These are phyloP conservation scores for Cotesia typhae DNA, from an alignment of 1,140 invertebrate genomes.

Conservation along the genomic window DNA sequence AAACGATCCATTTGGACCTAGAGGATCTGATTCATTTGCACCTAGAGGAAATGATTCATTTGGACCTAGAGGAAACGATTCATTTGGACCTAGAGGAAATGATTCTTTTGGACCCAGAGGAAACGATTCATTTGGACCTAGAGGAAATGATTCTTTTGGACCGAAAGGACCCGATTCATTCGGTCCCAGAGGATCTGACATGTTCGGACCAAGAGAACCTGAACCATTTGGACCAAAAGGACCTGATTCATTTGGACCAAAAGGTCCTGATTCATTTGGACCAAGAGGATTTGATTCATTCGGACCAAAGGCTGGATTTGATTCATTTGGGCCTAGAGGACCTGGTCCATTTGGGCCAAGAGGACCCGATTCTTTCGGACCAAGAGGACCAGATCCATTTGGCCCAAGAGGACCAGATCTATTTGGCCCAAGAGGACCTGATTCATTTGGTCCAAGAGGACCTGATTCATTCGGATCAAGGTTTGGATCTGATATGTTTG, in stretches of 20 bases:
- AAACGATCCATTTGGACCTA: conserved; percentile 32
- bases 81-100: conserved; percentile 39
- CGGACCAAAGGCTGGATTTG: neutral
- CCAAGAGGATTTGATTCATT: neutral
- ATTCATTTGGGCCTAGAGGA: neutral
- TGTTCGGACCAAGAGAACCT: conserved; percentile 43
- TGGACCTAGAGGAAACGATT: conserved; percentile 8
- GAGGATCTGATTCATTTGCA: neutral
- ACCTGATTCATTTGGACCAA: neutral
- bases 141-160: conserved; percentile 36
- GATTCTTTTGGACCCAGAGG: conserved; percentile 30
- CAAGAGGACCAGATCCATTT: neutral
- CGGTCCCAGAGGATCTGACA: neutral
- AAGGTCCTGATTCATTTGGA: neutral
- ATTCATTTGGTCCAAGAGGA: conserved; percentile 31
- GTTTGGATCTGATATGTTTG: conserved; percentile 19
- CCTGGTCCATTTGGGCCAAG: neutral
- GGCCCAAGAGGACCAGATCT: conserved; percentile 3
- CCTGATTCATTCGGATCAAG: conserved; percentile 29
- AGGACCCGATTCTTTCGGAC: neutral
- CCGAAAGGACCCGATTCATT: conserved; percentile 40
- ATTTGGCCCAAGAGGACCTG: conserved; percentile 37
- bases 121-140: neutral
- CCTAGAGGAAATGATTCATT: neutral
- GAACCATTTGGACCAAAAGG: conserved; percentile 40